Percentiles rank a stretch among this genome's conserved stretches.
These are phyloP conservation scores for Phataginus tricuspis DNA, from an alignment of 2,797 vertebrate genomes.

Conservation along the genomic window DNA sequence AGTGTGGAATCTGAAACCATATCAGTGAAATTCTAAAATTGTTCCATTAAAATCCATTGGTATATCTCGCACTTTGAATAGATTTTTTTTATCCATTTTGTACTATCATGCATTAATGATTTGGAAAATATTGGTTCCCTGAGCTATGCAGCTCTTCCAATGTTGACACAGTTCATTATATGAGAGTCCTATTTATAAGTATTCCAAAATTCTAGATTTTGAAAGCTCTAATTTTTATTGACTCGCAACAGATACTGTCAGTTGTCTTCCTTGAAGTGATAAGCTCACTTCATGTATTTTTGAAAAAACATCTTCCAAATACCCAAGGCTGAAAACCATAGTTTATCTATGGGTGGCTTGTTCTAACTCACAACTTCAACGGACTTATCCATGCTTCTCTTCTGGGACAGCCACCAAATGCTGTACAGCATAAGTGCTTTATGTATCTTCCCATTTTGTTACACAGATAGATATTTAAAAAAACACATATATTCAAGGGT, in stretches of 20 bases:
- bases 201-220: constrained; percentile 1
- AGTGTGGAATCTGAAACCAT: not conserved
- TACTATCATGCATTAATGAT: not conserved
- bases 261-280: constrained; percentile 13
- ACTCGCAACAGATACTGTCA: not conserved
- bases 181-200: not conserved
- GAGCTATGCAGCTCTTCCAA: not conserved
- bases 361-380: not conserved
- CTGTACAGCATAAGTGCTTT: not conserved
- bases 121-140: not conserved
- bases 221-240: not conserved
- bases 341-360: not conserved
- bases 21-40: not conserved
- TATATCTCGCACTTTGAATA: not conserved
- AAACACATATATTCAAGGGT: not conserved
- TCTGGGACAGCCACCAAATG: no score
- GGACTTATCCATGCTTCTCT: not conserved
- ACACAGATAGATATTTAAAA: not conserved
- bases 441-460: not conserved
- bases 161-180: not conserved
- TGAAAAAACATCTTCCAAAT: not conserved
- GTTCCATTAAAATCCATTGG: not conserved
- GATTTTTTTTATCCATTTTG: not conserved
- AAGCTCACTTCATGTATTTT: not conserved
- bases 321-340: not conserved